Conservation (phyloP, 1,140 invertebrate species). For the Philopotamus ludificatus region DNA sequence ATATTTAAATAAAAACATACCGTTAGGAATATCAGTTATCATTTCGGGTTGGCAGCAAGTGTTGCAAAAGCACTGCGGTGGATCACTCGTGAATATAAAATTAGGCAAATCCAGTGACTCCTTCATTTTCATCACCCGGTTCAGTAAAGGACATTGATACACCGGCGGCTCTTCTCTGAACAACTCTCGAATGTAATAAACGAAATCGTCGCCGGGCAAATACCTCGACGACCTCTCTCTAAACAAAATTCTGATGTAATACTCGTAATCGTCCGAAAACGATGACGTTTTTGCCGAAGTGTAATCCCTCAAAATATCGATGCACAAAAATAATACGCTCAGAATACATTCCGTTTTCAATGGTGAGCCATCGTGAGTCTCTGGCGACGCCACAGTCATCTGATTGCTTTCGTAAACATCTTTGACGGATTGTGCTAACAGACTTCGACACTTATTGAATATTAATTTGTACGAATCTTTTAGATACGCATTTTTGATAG, state of each 20-base stretch:
- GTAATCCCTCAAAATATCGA: slow-evolving; percentile 7
- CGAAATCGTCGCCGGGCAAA: slow-evolving; percentile 16
- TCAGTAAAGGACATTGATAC: slow-evolving; percentile 4
- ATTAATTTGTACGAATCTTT: slow-evolving; percentile 12
- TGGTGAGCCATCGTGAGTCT: background rate
- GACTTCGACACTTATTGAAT: background rate
- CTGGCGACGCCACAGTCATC: background rate
- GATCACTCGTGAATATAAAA: slow-evolving; percentile 9
- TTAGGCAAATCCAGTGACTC: slow-evolving; percentile 13
- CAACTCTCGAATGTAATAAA: slow-evolving; percentile 22
- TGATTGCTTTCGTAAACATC: slow-evolving; percentile 15
- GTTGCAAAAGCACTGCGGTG: slow-evolving; percentile 22
- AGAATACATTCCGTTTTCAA: background rate
- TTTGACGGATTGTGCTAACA: slow-evolving; percentile 8
- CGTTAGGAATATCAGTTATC: slow-evolving; percentile 15
- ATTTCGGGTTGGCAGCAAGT: slow-evolving; percentile 9
- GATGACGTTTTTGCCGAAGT: background rate
- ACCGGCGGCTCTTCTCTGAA: background rate
- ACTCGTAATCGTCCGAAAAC: slow-evolving; percentile 2
- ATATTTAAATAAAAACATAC: too few species aligned
- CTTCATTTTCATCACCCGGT: background rate
- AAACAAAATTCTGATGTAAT: slow-evolving; percentile 7
- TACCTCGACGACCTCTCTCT: background rate
- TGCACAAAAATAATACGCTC: slow-evolving; percentile 5
- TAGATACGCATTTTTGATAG: slow-evolving; percentile 1